Conservation (phyloP, 2,888 invertebrate genomes). For the Caenorhabditis wallacei region DNA sequence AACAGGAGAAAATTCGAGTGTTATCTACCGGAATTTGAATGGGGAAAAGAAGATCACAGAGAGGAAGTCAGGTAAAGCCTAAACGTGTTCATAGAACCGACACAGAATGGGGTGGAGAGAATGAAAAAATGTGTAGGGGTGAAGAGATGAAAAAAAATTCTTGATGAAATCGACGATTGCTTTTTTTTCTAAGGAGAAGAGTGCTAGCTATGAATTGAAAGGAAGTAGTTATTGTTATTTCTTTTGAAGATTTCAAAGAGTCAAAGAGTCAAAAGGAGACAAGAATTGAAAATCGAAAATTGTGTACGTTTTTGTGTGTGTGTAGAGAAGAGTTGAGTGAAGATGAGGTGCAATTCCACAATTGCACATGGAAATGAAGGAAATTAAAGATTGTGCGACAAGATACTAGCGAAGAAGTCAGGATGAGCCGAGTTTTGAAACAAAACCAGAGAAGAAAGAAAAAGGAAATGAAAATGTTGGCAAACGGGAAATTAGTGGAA, state of each 20-base stretch:
- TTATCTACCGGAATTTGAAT: slow-evolving; percentile 57
- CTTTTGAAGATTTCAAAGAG: slow-evolving; percentile 61
- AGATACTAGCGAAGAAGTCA: slow-evolving; percentile 52
- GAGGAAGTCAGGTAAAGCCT: slow-evolving; percentile 36
- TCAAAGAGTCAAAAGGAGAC: slow-evolving; percentile 26
- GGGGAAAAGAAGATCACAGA: slow-evolving; percentile 53
- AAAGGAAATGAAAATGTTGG: slow-evolving; percentile 8
- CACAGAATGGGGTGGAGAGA: too few species aligned
- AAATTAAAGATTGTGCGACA: slow-evolving; percentile 58
- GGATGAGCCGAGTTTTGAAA: slow-evolving; percentile 1
- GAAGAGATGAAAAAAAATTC: slow-evolving; percentile 1
- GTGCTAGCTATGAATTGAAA: slow-evolving; percentile 53
- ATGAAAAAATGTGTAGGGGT: background rate
- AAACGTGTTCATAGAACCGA: slow-evolving; percentile 28
- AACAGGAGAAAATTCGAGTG: slow-evolving; percentile 14
- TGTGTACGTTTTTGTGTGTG: slow-evolving; percentile 17
- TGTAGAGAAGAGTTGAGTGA: slow-evolving; percentile 6
- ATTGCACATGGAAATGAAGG: slow-evolving; percentile 48
- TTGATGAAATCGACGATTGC: slow-evolving; percentile 38
- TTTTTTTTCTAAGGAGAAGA: slow-evolving; percentile 20
- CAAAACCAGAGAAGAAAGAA: background rate
- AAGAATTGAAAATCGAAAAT: slow-evolving; percentile 47
- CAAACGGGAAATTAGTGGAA: slow-evolving; percentile 33
- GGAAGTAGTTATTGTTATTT: slow-evolving; percentile 66
- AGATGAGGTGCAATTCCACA: slow-evolving; percentile 38